phyloP scores from a whole-genome alignment of 2,797 vertebrate genomes.

The Sparidentex hasta region DNA sequence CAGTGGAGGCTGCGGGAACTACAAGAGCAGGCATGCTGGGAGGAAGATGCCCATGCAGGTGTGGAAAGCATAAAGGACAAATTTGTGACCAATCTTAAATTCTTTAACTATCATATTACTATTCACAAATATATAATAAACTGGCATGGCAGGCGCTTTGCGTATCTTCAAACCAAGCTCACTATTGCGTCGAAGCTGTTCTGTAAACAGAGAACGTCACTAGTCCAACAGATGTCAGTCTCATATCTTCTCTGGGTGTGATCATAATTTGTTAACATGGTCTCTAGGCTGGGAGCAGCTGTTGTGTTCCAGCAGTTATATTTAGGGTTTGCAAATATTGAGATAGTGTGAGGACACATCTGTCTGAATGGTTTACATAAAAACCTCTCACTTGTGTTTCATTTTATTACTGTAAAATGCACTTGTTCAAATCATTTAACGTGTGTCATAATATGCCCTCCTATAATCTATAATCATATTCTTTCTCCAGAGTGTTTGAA shows the following conservation, averaged over 20 bases:
- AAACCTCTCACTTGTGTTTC: not conserved
- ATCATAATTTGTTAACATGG: slow-evolving; percentile 10
- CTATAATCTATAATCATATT: not conserved
- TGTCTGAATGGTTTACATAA: not conserved
- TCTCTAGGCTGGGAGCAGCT: slow-evolving; percentile 32
- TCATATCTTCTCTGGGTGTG: not conserved
- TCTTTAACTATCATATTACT: not conserved
- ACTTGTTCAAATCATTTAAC: not conserved
- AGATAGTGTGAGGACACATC: not conserved
- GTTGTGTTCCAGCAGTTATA: slow-evolving; percentile 36
- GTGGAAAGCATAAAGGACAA: not conserved
- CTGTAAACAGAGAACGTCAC: not conserved
- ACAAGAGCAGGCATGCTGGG: slow-evolving; percentile 9
- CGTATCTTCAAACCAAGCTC: not conserved
- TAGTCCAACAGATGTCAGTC: slow-evolving; percentile 33
- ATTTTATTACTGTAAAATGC: not conserved
- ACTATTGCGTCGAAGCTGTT: not conserved
- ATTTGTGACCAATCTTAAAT: not conserved
- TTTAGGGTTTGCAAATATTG: not conserved
- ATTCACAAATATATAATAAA: not conserved
- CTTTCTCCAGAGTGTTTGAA: not conserved
- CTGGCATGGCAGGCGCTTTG: not conserved
- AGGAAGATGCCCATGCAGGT: not conserved
- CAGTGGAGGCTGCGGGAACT: slow-evolving; percentile 66
- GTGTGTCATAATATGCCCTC: not conserved